Conservation (phyloP, 2,888 invertebrate species). For the Cinara cedri region DNA sequence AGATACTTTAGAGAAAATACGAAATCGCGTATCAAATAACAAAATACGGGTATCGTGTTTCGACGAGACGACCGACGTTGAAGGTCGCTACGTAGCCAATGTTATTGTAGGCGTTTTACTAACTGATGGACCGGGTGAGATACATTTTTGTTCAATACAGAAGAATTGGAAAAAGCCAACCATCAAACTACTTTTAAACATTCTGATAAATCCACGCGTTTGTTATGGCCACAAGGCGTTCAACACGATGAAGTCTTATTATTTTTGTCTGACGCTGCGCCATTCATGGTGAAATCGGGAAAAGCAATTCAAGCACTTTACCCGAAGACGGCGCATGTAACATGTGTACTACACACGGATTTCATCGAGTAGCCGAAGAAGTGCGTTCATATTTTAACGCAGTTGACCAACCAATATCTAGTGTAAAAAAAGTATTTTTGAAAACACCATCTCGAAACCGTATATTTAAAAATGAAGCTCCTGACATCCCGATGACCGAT, state of each 20-base stretch:
- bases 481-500: slow-evolving; percentile 60
- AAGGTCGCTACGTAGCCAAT: slow-evolving; percentile 1
- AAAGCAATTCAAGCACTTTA: background rate
- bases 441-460: slow-evolving; percentile 60
- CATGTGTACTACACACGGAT: background rate
- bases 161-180: slow-evolving; percentile 1
- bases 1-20: background rate
- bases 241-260: background rate
- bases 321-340: background rate
- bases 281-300: background rate
- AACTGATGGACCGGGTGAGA: background rate
- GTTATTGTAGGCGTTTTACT: background rate
- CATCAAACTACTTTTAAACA: background rate
- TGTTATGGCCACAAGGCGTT: background rate
- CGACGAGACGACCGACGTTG: background rate
- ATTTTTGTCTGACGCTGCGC: background rate
- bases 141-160: background rate
- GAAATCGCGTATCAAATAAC: too few relatives aligned
- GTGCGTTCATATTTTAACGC: background rate
- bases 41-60: background rate
- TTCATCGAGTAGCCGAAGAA: background rate
- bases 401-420: slow-evolving; percentile 1
- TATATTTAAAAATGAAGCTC: slow-evolving; percentile 61
- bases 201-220: background rate
- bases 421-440: slow-evolving; percentile 61